phyloP scores from a whole-genome alignment of 2,797 vertebrate species.

The Eulemur albifrons region DNA sequence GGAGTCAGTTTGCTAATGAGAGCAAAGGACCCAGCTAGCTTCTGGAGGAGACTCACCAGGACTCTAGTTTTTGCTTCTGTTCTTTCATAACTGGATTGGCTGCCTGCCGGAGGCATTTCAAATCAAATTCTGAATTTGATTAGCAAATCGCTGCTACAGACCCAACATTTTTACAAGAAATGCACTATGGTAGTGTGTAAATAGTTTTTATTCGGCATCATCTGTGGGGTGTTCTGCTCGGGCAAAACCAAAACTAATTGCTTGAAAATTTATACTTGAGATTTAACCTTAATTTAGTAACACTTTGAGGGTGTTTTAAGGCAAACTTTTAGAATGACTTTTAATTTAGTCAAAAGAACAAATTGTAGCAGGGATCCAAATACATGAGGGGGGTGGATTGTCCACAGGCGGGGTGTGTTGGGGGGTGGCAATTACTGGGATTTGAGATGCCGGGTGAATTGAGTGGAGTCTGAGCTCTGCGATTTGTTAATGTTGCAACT shows the following conservation, averaged over 20 bases:
- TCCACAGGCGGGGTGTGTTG: not conserved
- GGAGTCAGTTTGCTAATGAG: constrained; percentile 65
- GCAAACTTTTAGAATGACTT: constrained; percentile 68
- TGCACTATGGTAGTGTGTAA: constrained; percentile 59
- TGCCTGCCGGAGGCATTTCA: constrained; percentile 71
- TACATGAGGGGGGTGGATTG: not conserved
- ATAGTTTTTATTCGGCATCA: constrained; percentile 68
- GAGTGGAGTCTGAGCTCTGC: not conserved
- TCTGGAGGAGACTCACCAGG: constrained; percentile 59
- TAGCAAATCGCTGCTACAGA: constrained; percentile 69
- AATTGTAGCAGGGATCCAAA: constrained; percentile 58
- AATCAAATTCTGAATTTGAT: constrained; percentile 79
- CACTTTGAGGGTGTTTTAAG: constrained; percentile 64
- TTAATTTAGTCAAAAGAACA: constrained; percentile 68
- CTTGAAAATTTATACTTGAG: constrained; percentile 66
- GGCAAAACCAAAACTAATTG: constrained; percentile 72
- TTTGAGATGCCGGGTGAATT: not conserved
- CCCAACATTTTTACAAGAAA: constrained; percentile 72
- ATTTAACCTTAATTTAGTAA: constrained; percentile 74
- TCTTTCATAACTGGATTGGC: constrained; percentile 73
- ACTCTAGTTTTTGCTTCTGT: constrained; percentile 72
- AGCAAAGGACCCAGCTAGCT: constrained; percentile 52
- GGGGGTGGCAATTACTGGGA: not conserved
- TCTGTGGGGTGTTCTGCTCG: constrained; percentile 61
- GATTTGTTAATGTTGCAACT: not conserved